Evolutionary conservation across 2,113 vertebrate genomes (phyloP).

Genomic region (Epinephelus moara): DNA sequence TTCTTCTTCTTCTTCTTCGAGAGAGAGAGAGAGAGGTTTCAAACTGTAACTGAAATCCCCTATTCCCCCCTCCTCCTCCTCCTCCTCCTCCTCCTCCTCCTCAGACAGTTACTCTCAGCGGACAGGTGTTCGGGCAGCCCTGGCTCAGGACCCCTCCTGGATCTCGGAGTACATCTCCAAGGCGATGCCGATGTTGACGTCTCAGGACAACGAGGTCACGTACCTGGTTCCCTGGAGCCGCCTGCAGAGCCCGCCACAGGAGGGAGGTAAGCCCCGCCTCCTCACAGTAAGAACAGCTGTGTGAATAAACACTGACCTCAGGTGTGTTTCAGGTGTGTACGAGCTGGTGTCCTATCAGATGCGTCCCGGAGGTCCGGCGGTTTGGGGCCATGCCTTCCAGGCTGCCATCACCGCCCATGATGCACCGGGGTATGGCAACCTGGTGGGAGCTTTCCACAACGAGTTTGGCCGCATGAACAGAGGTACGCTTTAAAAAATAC

Average conservation of each 20-base stretch:
- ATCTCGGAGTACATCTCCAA: slow-evolving; percentile 86
- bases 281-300: not conserved
- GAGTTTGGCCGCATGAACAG: slow-evolving; percentile 90
- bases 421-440: slow-evolving; percentile 86
- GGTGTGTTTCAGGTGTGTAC: slow-evolving; percentile 88
- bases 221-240: slow-evolving; percentile 94
- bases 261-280: slow-evolving; percentile 82
- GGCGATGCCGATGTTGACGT: slow-evolving; percentile 83
- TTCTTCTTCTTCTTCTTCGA: too few species aligned
- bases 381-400: slow-evolving; percentile 89
- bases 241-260: slow-evolving; percentile 86
- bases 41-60: not conserved
- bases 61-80: not conserved
- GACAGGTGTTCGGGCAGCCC: slow-evolving; percentile 84
- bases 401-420: slow-evolving; percentile 85
- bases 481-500: slow-evolving; percentile 79
- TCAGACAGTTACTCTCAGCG: slow-evolving; percentile 91
- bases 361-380: slow-evolving; percentile 90
- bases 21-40: not conserved
- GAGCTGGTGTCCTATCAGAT: slow-evolving; percentile 92
- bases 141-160: slow-evolving; percentile 90
- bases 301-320: not conserved
- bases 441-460: slow-evolving; percentile 91
- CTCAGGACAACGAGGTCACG: slow-evolving; percentile 89
- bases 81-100: not conserved